Conservation (phyloP, 2,888 invertebrate species). For the Oligia latruncula region DNA sequence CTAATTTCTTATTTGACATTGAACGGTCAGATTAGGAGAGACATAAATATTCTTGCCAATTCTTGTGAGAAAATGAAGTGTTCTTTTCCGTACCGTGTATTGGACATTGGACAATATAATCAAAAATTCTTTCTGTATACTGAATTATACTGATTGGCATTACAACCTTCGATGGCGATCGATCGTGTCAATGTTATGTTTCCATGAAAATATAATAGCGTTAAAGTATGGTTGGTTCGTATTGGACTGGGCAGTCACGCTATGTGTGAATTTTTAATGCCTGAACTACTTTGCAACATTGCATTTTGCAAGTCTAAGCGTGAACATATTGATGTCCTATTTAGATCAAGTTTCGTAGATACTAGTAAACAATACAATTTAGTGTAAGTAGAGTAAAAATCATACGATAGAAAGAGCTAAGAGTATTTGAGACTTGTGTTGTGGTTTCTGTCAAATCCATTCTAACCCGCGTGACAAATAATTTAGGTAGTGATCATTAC, state of each 20-base stretch:
- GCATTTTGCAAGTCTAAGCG: conserved; percentile 13
- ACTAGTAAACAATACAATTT: conserved; percentile 21
- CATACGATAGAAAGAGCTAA: neutral
- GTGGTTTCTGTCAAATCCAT: conserved; percentile 1
- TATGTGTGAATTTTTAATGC: conserved; percentile 24
- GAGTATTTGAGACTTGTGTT: neutral
- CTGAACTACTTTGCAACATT: conserved; percentile 9
- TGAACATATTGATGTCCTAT: neutral
- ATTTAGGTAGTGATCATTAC: conserved; percentile 28
- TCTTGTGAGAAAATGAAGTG: conserved; percentile 10
- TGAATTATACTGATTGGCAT: conserved; percentile 42
- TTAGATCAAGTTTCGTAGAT: neutral
- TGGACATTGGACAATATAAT: neutral
- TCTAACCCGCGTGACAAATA: conserved; percentile 9
- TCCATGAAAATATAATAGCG: conserved; percentile 58
- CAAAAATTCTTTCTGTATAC: conserved; percentile 12
- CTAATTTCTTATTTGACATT: conserved; percentile 53
- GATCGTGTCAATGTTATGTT: conserved; percentile 64
- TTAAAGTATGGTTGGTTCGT: conserved; percentile 26
- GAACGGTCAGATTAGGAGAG: conserved; percentile 28
- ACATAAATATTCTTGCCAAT: conserved; percentile 14
- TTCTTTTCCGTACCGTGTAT: neutral
- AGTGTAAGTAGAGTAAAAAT: neutral
- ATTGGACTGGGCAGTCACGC: conserved; percentile 26
- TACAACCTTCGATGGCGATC: conserved; percentile 60